These are phyloP conservation scores for Campylomormyrus numenius DNA, from an alignment of 2,113 vertebrate species.

Conservation along the genomic window DNA sequence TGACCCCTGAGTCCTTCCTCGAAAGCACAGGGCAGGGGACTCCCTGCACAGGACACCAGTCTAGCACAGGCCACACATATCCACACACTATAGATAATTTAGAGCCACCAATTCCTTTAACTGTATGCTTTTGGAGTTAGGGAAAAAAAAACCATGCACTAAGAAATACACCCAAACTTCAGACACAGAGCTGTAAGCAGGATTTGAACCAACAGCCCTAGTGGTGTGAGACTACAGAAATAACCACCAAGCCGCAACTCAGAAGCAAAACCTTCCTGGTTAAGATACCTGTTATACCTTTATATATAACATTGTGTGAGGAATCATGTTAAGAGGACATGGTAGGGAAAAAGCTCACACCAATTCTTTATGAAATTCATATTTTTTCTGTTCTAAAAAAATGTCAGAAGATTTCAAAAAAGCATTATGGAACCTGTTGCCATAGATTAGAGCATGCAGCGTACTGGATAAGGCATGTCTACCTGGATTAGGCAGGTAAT, in stretches of 20 bases:
- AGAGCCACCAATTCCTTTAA: not conserved
- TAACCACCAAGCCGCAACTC: not conserved
- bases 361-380: not conserved
- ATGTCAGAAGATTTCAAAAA: not conserved
- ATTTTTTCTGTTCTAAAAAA: not conserved
- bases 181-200: not conserved
- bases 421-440: not conserved
- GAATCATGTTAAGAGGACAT: not conserved
- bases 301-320: not conserved
- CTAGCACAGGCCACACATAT: not conserved
- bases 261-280: not conserved
- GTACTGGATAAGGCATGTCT: not conserved
- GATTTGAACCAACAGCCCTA: not conserved
- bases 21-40: not conserved
- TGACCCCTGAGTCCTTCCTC: not conserved
- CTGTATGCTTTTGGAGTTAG: not conserved
- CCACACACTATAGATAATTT: not conserved
- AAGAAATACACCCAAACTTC: not conserved
- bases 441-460: not conserved
- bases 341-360: not conserved
- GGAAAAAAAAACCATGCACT: not conserved
- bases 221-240: not conserved
- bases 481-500: not conserved
- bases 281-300: not conserved
- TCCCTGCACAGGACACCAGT: not conserved